Evolutionary conservation across 2,797 vertebrate species (phyloP).

Genomic region (Brachymystax lenok): DNA sequence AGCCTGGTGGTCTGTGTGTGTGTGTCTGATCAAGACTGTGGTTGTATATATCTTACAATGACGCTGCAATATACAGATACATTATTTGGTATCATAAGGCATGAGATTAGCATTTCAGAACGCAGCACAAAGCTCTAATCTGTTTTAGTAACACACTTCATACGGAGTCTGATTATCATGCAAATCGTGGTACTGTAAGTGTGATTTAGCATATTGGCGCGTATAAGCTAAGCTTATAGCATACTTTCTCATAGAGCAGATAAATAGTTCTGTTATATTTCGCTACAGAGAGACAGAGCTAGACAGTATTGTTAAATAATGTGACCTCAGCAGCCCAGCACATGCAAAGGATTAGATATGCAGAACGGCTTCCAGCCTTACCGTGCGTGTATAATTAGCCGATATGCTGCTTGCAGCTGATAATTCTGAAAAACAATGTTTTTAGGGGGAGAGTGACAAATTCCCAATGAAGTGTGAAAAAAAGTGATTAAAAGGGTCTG

Average conservation of each 20-base stretch:
- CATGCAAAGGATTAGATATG: conserved; percentile 74
- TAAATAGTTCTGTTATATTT: conserved; percentile 34
- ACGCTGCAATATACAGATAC: conserved; percentile 32
- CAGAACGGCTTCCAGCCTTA: conserved; percentile 71
- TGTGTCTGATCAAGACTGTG: background rate
- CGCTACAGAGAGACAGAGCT: conserved; percentile 14
- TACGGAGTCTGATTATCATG: conserved; percentile 40
- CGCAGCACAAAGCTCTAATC: conserved; percentile 1
- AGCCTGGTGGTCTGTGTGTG: conserved; percentile 63
- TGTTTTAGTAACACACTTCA: conserved; percentile 30
- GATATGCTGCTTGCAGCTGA: conserved; percentile 81
- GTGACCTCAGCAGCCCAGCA: conserved; percentile 65
- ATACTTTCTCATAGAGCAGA: conserved; percentile 16
- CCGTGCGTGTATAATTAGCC: conserved; percentile 81
- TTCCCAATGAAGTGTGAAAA: conserved; percentile 83
- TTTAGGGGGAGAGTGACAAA: conserved; percentile 75
- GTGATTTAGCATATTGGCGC: conserved; percentile 18
- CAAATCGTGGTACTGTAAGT: conserved; percentile 38
- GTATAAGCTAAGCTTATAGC: conserved; percentile 16
- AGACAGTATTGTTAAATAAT: conserved; percentile 45
- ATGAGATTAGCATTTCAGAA: background rate
- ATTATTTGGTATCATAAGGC: background rate
- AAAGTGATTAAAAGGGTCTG: conserved; percentile 80
- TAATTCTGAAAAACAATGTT: conserved; percentile 83
- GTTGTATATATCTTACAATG: background rate